Percentiles rank a stretch among this genome's conserved stretches.
phyloP scores from a whole-genome alignment of 2,113 vertebrate species.

The Cepphus grylle region DNA sequence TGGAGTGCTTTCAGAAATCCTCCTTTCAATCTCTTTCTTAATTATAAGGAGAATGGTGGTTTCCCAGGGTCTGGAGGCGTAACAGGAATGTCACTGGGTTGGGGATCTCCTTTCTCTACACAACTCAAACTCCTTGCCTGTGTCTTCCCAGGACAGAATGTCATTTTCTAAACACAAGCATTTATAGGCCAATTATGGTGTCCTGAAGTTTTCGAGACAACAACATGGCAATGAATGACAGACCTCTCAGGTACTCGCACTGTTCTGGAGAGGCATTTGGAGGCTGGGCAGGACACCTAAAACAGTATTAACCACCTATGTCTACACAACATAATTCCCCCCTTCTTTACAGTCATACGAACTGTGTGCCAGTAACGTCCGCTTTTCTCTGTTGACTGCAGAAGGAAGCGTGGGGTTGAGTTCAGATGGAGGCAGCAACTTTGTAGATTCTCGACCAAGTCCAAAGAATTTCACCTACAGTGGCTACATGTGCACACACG shows the following conservation, averaged over 20 bases:
- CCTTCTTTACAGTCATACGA: neutral
- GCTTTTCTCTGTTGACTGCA: neutral
- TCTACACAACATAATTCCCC: neutral
- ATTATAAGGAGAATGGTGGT: neutral
- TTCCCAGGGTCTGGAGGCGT: neutral
- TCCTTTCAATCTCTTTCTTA: neutral
- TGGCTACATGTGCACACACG: rapidly evolving
- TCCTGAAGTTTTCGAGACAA: neutral
- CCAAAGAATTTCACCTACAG: neutral
- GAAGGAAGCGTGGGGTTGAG: neutral
- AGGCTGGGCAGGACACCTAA: neutral
- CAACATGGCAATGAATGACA: neutral
- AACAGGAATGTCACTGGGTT: neutral
- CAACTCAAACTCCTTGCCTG: neutral
- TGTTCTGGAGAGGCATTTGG: neutral
- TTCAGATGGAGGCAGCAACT: neutral
- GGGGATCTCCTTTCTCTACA: neutral
- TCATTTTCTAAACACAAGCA: neutral
- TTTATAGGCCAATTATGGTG: neutral
- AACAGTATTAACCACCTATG: neutral
- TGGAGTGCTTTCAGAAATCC: neutral
- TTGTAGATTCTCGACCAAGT: neutral
- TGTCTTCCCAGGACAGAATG: neutral
- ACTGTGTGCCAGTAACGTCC: neutral
- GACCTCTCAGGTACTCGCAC: neutral